Conservation (phyloP, 2,797 vertebrate genomes). For the Cercopithecus petaurista region DNA sequence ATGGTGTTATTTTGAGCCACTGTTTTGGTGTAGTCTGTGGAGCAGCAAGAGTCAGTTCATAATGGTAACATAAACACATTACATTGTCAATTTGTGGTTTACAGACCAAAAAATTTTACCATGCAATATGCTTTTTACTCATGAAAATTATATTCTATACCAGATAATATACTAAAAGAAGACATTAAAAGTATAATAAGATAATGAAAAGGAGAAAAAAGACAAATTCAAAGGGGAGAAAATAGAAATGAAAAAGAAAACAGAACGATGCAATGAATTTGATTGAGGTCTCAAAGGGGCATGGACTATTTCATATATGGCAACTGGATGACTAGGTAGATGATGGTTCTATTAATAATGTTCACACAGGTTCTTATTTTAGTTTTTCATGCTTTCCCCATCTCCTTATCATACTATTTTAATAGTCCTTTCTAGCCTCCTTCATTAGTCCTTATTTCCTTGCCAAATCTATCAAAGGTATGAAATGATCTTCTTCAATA, state of each 20-base stretch:
- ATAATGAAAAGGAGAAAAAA: background rate
- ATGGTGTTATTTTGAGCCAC: background rate
- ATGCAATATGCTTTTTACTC: background rate
- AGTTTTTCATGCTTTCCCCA: background rate
- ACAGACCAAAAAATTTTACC: background rate
- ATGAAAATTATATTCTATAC: background rate
- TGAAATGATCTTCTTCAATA: background rate
- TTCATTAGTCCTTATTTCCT: background rate
- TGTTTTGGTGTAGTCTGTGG: background rate
- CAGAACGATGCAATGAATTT: background rate
- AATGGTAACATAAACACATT: background rate
- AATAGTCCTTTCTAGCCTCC: background rate
- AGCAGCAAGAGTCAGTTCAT: background rate
- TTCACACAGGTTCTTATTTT: background rate
- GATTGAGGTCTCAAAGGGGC: background rate
- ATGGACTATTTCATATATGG: background rate
- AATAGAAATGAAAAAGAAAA: background rate
- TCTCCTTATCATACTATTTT: background rate
- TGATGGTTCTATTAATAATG: background rate
- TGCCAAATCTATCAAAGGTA: background rate
- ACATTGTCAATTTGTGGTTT: background rate
- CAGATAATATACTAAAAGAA: background rate
- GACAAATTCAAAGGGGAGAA: background rate
- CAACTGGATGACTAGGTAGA: background rate
- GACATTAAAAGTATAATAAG: background rate